These are phyloP conservation scores for Stichopus horrens DNA, from an alignment of 53 echinoderm and acorn worm species.

Conservation along the genomic window DNA sequence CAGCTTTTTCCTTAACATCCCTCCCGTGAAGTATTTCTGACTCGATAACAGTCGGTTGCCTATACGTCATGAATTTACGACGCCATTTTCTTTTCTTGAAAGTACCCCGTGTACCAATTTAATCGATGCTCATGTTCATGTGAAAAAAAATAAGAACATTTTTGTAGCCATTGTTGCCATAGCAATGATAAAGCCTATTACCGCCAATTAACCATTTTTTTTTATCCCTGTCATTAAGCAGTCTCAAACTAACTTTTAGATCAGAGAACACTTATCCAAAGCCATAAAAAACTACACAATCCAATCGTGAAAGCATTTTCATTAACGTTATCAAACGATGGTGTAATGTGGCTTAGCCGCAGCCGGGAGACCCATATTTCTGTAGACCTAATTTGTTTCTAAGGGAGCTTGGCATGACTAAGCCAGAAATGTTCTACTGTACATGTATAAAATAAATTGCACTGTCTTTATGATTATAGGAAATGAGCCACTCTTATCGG, in stretches of 20 bases:
- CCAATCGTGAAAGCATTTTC: not conserved
- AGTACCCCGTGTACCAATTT: too few relatives aligned
- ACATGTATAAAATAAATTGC: too few relatives aligned
- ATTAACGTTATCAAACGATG: not conserved
- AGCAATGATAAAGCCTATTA: not conserved
- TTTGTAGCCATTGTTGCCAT: not conserved
- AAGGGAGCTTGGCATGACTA: not conserved
- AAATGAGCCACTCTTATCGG: too few relatives aligned
- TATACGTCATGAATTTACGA: too few relatives aligned
- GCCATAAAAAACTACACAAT: not conserved
- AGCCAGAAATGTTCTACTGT: not conserved
- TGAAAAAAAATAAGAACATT: not conserved
- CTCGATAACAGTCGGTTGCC: too few relatives aligned
- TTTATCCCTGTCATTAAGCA: not conserved
- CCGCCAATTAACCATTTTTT: not conserved
- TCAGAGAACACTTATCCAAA: not conserved
- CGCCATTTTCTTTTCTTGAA: too few relatives aligned
- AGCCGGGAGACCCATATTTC: not conserved
- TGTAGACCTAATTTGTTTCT: conserved; percentile 3
- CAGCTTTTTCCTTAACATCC: too few relatives aligned
- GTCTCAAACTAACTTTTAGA: not conserved
- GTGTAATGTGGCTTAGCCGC: not conserved
- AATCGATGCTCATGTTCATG: not conserved
- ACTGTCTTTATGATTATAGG: too few relatives aligned
- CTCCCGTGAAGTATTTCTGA: too few relatives aligned